phyloP scores from a whole-genome alignment of 2,113 vertebrate species.

The zebrafish (Danio rerio) region GRCz12tu NC_133180.1:22578001-22578500 shows the following conservation, averaged over 20 bases:
- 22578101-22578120: slow-evolving; percentile 28
- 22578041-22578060: neutral
- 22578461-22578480: neutral
- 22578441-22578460: slow-evolving; percentile 19
- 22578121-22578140: slow-evolving; percentile 13
- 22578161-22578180: slow-evolving; percentile 27
- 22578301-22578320: slow-evolving; percentile 17
- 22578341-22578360: slow-evolving; percentile 17
- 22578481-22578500: slow-evolving; percentile 36
- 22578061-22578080: neutral
- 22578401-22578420: slow-evolving; percentile 20
- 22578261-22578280: slow-evolving; percentile 22
- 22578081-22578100: slow-evolving; percentile 23
- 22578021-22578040: no score
- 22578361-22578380: slow-evolving; percentile 16
- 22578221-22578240: slow-evolving; percentile 30
- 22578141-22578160: slow-evolving; percentile 36
- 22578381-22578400: slow-evolving; percentile 14
- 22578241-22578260: slow-evolving; percentile 37
- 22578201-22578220: slow-evolving; percentile 37
- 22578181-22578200: neutral
- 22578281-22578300: slow-evolving; percentile 3
- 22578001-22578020: no score
- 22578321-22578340: neutral
- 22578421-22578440: slow-evolving; percentile 2